Evolutionary conservation across 1,140 invertebrate species (phyloP), one percentile per base, ranked within the genome.

Genomic region (Samia ricini): DNA sequence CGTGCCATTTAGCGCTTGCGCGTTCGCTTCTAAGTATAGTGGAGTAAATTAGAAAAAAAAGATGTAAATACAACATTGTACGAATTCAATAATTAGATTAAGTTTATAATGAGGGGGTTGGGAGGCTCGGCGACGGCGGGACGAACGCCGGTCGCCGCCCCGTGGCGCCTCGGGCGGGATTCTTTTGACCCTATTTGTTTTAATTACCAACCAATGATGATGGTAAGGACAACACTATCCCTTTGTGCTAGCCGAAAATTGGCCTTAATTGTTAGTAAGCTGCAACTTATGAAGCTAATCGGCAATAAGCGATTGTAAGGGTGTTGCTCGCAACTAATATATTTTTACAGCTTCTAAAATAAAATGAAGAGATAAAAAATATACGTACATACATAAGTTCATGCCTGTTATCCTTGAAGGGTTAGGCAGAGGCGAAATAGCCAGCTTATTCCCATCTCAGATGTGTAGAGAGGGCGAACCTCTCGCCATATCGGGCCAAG

Each of bases 61-160:
- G 85, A 87, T 88, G 88, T 90, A 90, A 90, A 88, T 85, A 90
- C 76, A 88, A 90, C 85, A 88, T 90, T 88, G 88, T 90, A 88
- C 76, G 81, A 90, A 88, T 90, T 90, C 81, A 85, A 90, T 90
- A 90, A 90, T 88, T 89, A 90, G 88, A 90, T 90, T 90, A 90
- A 85, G 77, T 78, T 85, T 80, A 81, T 90, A 90, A 90, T 90
- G 78, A 81, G 81, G 74, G 84, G 88, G 81, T 86, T 74, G 78
- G 56, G 74, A 60, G 36, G 56, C 74, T 65, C 77, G 82, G 84
- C 85, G 87, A 87, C 87, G 87, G 72, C 83, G 84, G 68, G 85
- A 69, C 87, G 80, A 71, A 72, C 55, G 68, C 64, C 70, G 57
- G 63, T 59, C 61, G 24, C 84, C 83, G 79, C 85, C 88, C 85